phyloP scores from a whole-genome alignment of 2,888 invertebrate species.

The Pilophorus perplexus region DNA sequence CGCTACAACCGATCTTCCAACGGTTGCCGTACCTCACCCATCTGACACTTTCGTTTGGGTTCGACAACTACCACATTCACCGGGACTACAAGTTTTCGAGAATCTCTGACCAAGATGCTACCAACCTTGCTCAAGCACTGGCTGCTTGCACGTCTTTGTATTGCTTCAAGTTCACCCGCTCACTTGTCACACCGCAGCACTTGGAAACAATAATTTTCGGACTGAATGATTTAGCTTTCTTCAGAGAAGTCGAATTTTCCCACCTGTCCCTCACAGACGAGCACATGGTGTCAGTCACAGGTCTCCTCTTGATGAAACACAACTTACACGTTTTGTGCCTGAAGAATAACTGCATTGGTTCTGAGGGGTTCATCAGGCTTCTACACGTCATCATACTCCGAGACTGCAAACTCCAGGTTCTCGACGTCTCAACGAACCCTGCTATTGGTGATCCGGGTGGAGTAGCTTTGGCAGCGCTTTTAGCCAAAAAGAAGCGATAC shows the following conservation, averaged over 20 bases:
- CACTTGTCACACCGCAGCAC: slow-evolving; percentile 12
- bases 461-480: slow-evolving; percentile 8
- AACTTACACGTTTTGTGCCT: slow-evolving; percentile 8
- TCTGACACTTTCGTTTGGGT: slow-evolving; percentile 28
- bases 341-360: slow-evolving; percentile 20
- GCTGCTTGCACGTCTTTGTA: background rate
- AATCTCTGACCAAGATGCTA: slow-evolving; percentile 11
- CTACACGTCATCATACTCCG: slow-evolving; percentile 10
- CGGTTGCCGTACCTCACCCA: slow-evolving; percentile 14
- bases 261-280: slow-evolving; percentile 17
- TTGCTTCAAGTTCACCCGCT: slow-evolving; percentile 31
- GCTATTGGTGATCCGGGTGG: slow-evolving; percentile 29
- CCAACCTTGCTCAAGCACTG: background rate
- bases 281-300: slow-evolving; percentile 19
- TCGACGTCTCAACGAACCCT: slow-evolving; percentile 31
- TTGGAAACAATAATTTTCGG: slow-evolving; percentile 13
- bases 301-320: slow-evolving; percentile 8
- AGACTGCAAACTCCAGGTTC: slow-evolving; percentile 17
- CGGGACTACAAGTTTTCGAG: background rate
- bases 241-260: slow-evolving; percentile 18
- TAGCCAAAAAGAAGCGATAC: slow-evolving; percentile 12
- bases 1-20: slow-evolving; percentile 15
- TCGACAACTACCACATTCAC: slow-evolving; percentile 8
- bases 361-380: slow-evolving; percentile 11
- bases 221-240: background rate